Conservation (phyloP, 1,140 invertebrate genomes). For the Eueides isabella region DNA sequence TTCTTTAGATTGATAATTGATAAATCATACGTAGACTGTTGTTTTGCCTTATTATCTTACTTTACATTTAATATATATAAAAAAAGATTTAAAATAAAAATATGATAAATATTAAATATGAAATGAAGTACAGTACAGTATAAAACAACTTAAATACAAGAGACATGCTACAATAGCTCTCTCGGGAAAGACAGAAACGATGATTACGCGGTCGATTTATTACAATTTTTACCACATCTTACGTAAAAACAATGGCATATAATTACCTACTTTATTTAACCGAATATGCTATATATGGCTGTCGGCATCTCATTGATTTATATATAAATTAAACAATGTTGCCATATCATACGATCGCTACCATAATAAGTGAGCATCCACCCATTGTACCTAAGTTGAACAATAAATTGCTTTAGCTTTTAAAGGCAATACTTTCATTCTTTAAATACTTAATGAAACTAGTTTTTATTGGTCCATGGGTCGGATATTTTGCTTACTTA, state of each 20-base stretch:
- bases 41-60: not conserved
- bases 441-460: conserved; percentile 35
- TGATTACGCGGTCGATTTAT: conserved; percentile 17
- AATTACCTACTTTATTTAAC: conserved; percentile 50
- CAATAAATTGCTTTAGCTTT: conserved; percentile 43
- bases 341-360: conserved; percentile 41
- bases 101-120: not conserved
- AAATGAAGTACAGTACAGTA: not conserved
- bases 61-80: not conserved
- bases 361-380: conserved; percentile 43
- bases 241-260: conserved; percentile 49
- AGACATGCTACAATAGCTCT: conserved; percentile 1
- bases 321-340: conserved; percentile 55
- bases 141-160: not conserved
- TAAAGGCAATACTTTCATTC: conserved; percentile 49
- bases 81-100: not conserved
- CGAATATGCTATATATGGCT: conserved; percentile 50
- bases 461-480: conserved; percentile 35
- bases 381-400: conserved; percentile 49
- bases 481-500: not conserved
- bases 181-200: not conserved
- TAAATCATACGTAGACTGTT: not conserved
- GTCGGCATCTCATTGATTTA: conserved; percentile 63
- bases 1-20: not conserved
- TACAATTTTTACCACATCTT: conserved; percentile 46